phyloP scores from a whole-genome alignment of 2,113 vertebrate species.

The Propithecus coquereli region DNA sequence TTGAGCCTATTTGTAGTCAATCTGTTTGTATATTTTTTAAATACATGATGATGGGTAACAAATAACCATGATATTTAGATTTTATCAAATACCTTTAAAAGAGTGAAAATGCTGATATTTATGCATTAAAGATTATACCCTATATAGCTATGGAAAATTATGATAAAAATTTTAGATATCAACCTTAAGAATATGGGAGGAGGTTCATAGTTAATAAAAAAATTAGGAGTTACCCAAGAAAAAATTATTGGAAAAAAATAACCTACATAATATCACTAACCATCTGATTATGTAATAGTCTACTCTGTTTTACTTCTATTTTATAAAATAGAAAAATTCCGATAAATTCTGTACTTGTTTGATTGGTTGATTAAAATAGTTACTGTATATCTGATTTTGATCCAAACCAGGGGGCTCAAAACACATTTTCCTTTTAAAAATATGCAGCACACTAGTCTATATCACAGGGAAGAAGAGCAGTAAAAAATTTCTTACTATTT shows the following conservation, averaged over 20 bases:
- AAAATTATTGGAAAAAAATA: not conserved
- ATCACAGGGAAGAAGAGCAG: not conserved
- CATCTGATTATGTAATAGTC: not conserved
- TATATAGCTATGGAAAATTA: not conserved
- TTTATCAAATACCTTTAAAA: not conserved
- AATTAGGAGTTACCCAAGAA: not conserved
- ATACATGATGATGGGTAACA: not conserved
- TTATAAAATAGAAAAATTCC: slow-evolving; percentile 6
- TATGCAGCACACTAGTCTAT: not conserved
- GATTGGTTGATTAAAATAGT: not conserved
- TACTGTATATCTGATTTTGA: slow-evolving; percentile 2
- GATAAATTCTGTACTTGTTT: not conserved
- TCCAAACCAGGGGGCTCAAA: not conserved
- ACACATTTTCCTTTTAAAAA: not conserved
- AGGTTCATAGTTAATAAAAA: not conserved
- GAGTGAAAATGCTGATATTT: not conserved
- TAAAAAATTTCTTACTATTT: slow-evolving; percentile 4
- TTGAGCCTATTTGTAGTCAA: not conserved
- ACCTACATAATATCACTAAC: not conserved
- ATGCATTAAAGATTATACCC: not conserved
- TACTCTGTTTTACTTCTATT: slow-evolving; percentile 23
- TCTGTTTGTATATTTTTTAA: not conserved
- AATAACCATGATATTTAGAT: not conserved
- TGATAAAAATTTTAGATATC: not conserved
- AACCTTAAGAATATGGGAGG: not conserved